Evolutionary conservation across 2,888 invertebrate species (phyloP), one percentile per base, ranked within the genome.

Genomic region (Lepidochrysops patricia): DNA sequence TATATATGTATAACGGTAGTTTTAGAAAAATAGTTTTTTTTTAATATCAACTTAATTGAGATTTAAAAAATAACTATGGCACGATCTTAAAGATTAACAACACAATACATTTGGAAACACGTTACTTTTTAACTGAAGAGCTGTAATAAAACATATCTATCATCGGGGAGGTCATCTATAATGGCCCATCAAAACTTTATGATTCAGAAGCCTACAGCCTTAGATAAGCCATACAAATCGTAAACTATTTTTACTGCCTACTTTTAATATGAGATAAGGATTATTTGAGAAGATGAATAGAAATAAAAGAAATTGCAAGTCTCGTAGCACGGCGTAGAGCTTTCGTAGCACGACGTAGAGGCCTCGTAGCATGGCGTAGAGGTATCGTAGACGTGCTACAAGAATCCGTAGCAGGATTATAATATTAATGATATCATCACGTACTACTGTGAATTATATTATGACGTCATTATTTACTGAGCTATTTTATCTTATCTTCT

Each of bases 151-250:
- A 54, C 15, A 19, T 52, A 52, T 54, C 27, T 54, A 74, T 74
- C 74, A 72, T 64, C 66, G 67, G 60, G 35, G 54, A 63, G 67
- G 65, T 66, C 65, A 71, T 69, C 70, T 70, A 70, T 78, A 77
- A 80, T 73, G 71, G 67, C 72, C 75, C 74, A 81, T 82, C 76
- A 80, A 82, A 79, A 76, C 72, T 82, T 82, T 80, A 82, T 71
- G 76, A 70, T 68, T 68, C 67, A 64, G 66, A 66, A 60, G 62
- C 64, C 63, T 62, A 61, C 63, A 67, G 62, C 62, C 62, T 59
- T 37, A 52, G 63, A 68, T 70, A 71, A 70, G 66, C 67, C 73
- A 78, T 77, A 79, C 74, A 74, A 72, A 72, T 73, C 79, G 73
- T 82, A 77, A 79, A 77, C 71, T 69, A 70, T 71, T 81, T 43